A percentile compares a stretch with the other conserved stretches of the same genome.
Evolutionary conservation across 2,888 invertebrate species (phyloP).

Genomic region (Tiliacea citrago): DNA sequence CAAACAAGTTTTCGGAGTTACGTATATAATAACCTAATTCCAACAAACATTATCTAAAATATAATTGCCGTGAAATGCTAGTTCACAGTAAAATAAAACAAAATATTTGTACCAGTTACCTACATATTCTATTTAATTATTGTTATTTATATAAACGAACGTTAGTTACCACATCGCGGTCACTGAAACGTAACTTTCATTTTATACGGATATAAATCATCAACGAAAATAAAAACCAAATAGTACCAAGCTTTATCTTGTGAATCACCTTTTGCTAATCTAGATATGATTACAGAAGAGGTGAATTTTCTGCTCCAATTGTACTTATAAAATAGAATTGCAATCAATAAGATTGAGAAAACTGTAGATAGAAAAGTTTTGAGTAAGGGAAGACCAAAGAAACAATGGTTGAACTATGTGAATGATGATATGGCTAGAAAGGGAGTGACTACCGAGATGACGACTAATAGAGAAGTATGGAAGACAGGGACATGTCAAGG

Average conservation of each 20-base stretch:
- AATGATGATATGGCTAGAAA: too few species aligned
- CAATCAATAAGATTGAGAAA: not conserved
- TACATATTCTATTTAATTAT: constrained; percentile 29
- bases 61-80: not conserved
- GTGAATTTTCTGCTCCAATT: not conserved
- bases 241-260: not conserved
- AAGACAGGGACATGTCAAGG: not conserved
- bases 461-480: not conserved
- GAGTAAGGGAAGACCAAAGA: too few species aligned
- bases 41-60: not conserved
- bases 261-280: not conserved
- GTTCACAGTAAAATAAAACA: constrained; percentile 7
- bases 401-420: too few species aligned
- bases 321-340: not conserved
- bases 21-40: not conserved
- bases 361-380: too few species aligned
- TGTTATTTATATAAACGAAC: constrained; percentile 30
- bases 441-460: not conserved
- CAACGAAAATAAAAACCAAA: constrained; percentile 20
- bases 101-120: constrained; percentile 17
- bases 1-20: not conserved
- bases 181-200: constrained; percentile 45
- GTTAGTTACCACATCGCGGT: constrained; percentile 40
- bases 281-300: not conserved
- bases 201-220: constrained; percentile 21